These are phyloP conservation scores for Discoglossus pictus DNA, from an alignment of 2,797 vertebrate species.

Conservation along the genomic window DNA sequence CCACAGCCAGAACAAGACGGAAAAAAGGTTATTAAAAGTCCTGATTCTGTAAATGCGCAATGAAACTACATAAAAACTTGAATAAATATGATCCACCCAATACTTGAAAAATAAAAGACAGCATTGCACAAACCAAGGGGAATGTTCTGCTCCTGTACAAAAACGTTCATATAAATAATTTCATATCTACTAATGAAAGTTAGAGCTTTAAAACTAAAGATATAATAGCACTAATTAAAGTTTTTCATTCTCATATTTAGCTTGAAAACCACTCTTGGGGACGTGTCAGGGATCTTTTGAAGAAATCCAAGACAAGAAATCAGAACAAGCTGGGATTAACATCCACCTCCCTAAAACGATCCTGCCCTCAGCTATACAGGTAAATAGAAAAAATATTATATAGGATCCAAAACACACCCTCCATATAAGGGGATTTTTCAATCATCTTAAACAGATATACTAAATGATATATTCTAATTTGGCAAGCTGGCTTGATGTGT, in stretches of 20 bases:
- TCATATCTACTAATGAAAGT: too few species aligned
- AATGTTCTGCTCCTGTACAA: not conserved
- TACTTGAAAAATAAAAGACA: too few species aligned
- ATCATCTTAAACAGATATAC: too few species aligned
- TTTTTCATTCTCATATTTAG: constrained; percentile 41
- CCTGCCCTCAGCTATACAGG: constrained; percentile 85
- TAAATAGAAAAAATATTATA: constrained; percentile 52
- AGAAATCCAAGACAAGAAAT: constrained; percentile 72
- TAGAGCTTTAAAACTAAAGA: not conserved
- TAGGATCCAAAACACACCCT: too few species aligned
- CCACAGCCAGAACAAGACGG: constrained; percentile 52
- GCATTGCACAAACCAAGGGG: too few species aligned
- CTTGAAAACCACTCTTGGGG: constrained; percentile 76
- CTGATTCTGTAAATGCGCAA: too few species aligned
- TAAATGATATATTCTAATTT: too few species aligned
- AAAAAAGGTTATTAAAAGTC: constrained; percentile 60
- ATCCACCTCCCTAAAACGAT: constrained; percentile 78
- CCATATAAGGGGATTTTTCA: too few species aligned
- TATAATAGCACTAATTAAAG: too few species aligned
- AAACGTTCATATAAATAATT: constrained; percentile 1
- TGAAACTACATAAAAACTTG: too few species aligned
- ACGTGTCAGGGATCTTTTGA: constrained; percentile 78
- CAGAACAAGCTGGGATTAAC: constrained; percentile 71
- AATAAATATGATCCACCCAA: too few species aligned
- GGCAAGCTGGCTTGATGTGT: too few species aligned